Evolutionary conservation across 2,888 invertebrate genomes (phyloP), one percentile per base, ranked within the genome.

Genomic region (Priocnemis perturbator): DNA sequence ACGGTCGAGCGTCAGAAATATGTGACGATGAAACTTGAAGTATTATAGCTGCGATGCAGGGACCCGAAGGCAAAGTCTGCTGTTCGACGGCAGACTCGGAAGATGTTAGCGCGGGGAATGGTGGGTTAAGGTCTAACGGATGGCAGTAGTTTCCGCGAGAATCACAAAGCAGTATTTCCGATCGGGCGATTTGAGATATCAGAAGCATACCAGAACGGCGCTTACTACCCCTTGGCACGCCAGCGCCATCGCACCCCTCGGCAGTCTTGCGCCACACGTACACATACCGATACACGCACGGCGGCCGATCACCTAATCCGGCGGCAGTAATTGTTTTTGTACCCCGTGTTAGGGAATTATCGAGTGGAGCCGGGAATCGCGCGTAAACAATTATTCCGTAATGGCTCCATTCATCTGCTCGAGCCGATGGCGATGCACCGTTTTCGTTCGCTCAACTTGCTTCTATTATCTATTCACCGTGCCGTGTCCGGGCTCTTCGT

Each of bases 261-360:
- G 67, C 60, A 56, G 59, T 53, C 57, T 60, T 52, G 59, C 61
- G 57, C 64, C 64, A 50, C 53, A n/a, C 47, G 60, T 69, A 71
- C 73, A 11, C 11, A 11, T 11, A 37, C 37, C 1, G 1, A 37
- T 9, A 37, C 37, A 37, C 37, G 14, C 11, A 37, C 1, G 37
- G 7, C 4, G 37, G 7, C 60, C 71, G 75, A 67, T 67, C 74
- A 69, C 66, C 70, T 76, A 72, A 73, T 82, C 70, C 69, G 17
- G 50, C 37, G 57, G 59, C 71, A 74, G 76, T 83, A 83, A 83
- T 83, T 83, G 81, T 84, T 84, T 84, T 82, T 77, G 78, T 81
- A 75, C 79, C 77, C 70, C 72, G 77, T 74, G 76, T 77, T 77
- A 74, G 78, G 69, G 78, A 82, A 84, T 83, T 79, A 81, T 83